Conservation (phyloP, 1,140 invertebrate species). For the Orius insidiosus region DNA sequence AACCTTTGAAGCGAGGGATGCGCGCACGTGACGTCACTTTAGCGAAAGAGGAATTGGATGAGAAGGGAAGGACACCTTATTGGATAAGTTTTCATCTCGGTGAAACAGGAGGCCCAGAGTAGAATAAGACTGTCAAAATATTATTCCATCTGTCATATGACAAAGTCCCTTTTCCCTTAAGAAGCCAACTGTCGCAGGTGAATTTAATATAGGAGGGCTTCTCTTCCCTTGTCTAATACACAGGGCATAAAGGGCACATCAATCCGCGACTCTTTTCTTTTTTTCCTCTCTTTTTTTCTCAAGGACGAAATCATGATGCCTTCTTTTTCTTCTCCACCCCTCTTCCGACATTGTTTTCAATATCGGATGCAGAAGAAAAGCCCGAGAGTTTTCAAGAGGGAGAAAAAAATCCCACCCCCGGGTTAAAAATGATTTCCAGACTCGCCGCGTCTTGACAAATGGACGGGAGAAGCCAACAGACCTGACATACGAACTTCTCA, state of each 20-base stretch:
- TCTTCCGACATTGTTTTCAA: slow-evolving; percentile 15
- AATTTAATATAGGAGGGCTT: slow-evolving; percentile 14
- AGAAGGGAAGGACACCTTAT: slow-evolving; percentile 14
- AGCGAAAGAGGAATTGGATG: neutral
- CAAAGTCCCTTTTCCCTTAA: neutral
- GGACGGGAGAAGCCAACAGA: slow-evolving; percentile 9
- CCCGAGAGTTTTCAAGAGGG: slow-evolving; percentile 1
- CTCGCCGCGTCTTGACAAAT: slow-evolving; percentile 15
- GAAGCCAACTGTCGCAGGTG: slow-evolving; percentile 17
- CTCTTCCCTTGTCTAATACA: slow-evolving; percentile 9
- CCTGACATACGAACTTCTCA: slow-evolving; percentile 10
- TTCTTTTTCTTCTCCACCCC: too few relatives aligned
- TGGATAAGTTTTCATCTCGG: slow-evolving; percentile 17
- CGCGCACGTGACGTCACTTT: neutral
- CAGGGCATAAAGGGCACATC: slow-evolving; percentile 14
- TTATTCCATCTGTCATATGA: slow-evolving; percentile 19
- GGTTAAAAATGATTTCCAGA: slow-evolving; percentile 14
- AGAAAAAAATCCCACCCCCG: neutral
- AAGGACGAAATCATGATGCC: slow-evolving; percentile 4
- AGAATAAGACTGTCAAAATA: slow-evolving; percentile 18
- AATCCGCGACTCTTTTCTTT: slow-evolving; percentile 11
- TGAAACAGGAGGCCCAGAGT: slow-evolving; percentile 3
- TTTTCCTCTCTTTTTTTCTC: slow-evolving; percentile 5
- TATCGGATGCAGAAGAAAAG: slow-evolving; percentile 8
- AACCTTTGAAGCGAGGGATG: neutral